Evolutionary conservation across 2,113 vertebrate species (phyloP).

Genomic region (Taurulus bubalis): DNA sequence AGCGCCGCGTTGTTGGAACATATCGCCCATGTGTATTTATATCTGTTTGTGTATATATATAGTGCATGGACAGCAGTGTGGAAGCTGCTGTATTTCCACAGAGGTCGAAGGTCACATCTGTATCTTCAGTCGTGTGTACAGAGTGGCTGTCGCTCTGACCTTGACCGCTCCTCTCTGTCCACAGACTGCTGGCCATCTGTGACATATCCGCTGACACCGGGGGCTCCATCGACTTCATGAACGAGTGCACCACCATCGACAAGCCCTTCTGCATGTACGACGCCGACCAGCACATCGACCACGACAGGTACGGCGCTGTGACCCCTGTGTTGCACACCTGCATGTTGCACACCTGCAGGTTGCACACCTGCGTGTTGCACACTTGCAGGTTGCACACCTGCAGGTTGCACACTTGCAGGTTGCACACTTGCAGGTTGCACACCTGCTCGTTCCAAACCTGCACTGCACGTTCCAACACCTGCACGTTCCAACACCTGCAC

Average conservation of each 20-base stretch:
- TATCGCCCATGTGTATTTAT: too few species aligned
- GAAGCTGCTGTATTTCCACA: background rate
- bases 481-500: too few species aligned
- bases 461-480: too few species aligned
- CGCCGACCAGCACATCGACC: conserved; percentile 93
- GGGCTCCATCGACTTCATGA: conserved; percentile 98
- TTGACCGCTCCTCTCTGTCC: background rate
- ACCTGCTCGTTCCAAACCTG: too few species aligned
- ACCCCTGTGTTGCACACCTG: too few species aligned
- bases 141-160: background rate
- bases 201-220: conserved; percentile 97
- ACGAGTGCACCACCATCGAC: conserved; percentile 95
- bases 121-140: conserved; percentile 31
- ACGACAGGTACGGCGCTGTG: conserved; percentile 87
- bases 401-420: too few species aligned
- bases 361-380: too few species aligned
- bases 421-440: too few species aligned
- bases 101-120: conserved; percentile 28
- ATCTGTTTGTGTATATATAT: background rate
- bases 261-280: conserved; percentile 98
- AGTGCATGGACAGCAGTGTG: background rate
- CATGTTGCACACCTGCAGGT: too few species aligned
- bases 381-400: too few species aligned
- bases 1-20: background rate
- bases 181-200: conserved; percentile 94